Base-by-base conservation (phyloP, 2,888 invertebrate genomes). In the Podotricha telesiphe region DNA sequence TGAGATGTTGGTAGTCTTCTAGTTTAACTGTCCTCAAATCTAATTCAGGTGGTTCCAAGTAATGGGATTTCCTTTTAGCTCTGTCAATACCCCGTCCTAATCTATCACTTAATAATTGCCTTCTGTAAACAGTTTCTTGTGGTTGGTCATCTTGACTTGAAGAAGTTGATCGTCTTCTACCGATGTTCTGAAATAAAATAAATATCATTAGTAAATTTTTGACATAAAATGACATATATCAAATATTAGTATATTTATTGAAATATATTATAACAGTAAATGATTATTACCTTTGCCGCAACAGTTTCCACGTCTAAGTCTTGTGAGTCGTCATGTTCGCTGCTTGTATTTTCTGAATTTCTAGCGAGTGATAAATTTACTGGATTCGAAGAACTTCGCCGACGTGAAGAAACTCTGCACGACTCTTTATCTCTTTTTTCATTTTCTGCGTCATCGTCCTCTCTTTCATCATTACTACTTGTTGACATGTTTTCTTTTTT, bases 311-410 rank as follows among this genome's bases (percentile, higher is more conserved):
- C 90, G 75, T 94, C 94, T 45, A 93, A 89, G 76, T 94, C 93
- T 72, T 93, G 93, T 67, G 92, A 92, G 80, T 93, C 93, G 59
- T 93, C 93, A 63, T 91, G 92, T 85, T 94, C 94, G 83, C 94
- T 94, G 76, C 94, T 94, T 67, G 94, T 93, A 76, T 94, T 93
- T 76, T 94, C 94, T 34, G 94, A 93, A 71, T 93, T 93, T 73
- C 91, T 91, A 65, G 94, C 94, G 68, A 95, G 82, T 37, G 96
- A 97, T 77, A 97, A 93, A 88, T 97, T 97, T 62, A 97, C 97
- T 47, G 97, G 97, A 84, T 96, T 96, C 0, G 96, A 95, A 62
- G 96, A 96, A 86, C 95, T 96, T 86, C 95, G 94, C 82, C 95
- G 93, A 78, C 95, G 90, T 63, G 94, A 94, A 47, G 94, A 93